A percentile compares a stretch with the other conserved stretches of the same genome.
phyloP scores from a whole-genome alignment of 2,888 invertebrate genomes.

The Xanthorhoe designata region DNA sequence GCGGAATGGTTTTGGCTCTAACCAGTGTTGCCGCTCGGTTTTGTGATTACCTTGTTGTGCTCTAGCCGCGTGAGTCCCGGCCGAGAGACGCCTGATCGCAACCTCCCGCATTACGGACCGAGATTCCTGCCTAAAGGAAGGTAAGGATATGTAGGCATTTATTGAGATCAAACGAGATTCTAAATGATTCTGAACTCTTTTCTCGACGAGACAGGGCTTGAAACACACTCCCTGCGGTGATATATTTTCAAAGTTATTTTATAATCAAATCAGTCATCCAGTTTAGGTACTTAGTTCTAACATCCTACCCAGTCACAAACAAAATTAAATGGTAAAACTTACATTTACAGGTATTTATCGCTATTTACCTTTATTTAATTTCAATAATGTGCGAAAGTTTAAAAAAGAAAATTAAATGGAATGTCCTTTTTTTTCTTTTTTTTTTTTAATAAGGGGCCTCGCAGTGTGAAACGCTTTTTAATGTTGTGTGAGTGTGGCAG shows the following conservation, averaged over 20 bases:
- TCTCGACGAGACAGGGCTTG: too few species aligned
- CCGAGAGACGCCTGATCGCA: conserved; percentile 93
- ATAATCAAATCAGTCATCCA: neutral
- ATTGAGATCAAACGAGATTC: too few species aligned
- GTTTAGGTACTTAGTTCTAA: neutral
- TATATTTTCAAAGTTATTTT: too few species aligned
- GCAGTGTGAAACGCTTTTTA: conserved; percentile 15
- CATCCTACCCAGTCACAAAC: too few species aligned
- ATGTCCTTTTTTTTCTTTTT: neutral
- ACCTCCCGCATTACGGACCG: conserved; percentile 95
- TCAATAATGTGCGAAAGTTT: too few species aligned
- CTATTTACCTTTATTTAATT: too few species aligned
- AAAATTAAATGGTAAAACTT: too few species aligned
- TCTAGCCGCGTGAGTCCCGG: conserved; percentile 94
- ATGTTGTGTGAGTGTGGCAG: conserved; percentile 30
- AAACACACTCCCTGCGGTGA: too few species aligned
- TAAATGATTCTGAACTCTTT: too few species aligned
- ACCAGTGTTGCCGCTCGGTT: conserved; percentile 46
- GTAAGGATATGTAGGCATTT: conserved; percentile 75
- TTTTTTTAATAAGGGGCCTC: neutral
- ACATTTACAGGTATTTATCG: too few species aligned
- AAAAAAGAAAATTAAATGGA: too few species aligned
- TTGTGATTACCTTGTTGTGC: conserved; percentile 68
- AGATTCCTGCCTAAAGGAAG: conserved; percentile 95
- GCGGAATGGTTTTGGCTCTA: conserved; percentile 16